phyloP scores from a whole-genome alignment of 2,888 invertebrate species.

The Noctua janthe region DNA sequence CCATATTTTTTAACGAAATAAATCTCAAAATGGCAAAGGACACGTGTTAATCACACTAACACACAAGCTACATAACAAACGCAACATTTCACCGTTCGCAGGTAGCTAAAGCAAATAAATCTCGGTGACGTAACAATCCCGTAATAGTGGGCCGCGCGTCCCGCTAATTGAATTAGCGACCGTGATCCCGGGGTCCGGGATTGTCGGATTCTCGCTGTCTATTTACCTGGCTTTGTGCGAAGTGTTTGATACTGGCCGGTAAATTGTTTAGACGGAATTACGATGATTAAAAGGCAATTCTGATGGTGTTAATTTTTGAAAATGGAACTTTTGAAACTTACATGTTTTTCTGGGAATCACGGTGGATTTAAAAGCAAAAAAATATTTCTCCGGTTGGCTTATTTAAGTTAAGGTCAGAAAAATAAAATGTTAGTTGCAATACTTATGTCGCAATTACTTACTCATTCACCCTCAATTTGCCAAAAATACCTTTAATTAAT shows the following conservation, averaged over 20 bases:
- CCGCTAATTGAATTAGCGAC: conserved; percentile 78
- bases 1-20: neutral
- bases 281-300: conserved; percentile 19
- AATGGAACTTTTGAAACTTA: neutral
- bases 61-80: conserved; percentile 11
- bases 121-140: conserved; percentile 75
- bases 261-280: conserved; percentile 58
- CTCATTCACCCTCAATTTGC: no score
- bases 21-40: neutral
- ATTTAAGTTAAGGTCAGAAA: neutral
- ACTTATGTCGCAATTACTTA: neutral
- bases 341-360: neutral
- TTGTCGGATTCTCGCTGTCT: conserved; percentile 68
- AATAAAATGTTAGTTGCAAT: neutral
- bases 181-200: conserved; percentile 72
- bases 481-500: no score
- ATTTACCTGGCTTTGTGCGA: conserved; percentile 71
- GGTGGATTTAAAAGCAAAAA: neutral
- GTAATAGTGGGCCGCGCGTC: conserved; percentile 70
- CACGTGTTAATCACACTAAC: conserved; percentile 26
- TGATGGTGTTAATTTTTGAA: conserved; percentile 27
- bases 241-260: conserved; percentile 53
- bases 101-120: conserved; percentile 72
- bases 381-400: neutral
- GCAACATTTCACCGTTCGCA: conserved; percentile 55